These are phyloP conservation scores for Sciaenops ocellatus DNA, from an alignment of 2,797 vertebrate species.

Conservation along the genomic window DNA sequence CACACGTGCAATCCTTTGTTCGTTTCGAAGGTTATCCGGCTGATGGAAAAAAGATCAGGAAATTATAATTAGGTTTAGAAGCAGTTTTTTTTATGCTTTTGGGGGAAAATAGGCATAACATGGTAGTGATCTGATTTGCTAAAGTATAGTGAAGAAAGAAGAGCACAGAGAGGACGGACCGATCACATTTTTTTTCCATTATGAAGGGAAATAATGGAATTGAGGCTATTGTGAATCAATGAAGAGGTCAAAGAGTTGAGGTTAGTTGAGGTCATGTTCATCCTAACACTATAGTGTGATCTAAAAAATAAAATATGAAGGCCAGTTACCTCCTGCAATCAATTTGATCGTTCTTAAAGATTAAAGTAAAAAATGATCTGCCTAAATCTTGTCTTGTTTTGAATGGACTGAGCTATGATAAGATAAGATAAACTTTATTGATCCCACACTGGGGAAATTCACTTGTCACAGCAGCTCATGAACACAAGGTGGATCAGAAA, in stretches of 20 bases:
- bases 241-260: neutral
- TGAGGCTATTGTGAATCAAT: neutral
- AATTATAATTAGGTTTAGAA: neutral
- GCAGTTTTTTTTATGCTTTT: neutral
- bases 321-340: neutral
- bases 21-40: neutral
- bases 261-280: neutral
- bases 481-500: too few relatives aligned
- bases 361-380: slow-evolving; percentile 11
- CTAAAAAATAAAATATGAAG: too few relatives aligned
- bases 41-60: neutral
- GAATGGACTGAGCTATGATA: too few relatives aligned
- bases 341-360: neutral
- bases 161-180: neutral
- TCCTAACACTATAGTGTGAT: neutral
- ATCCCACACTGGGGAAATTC: too few relatives aligned
- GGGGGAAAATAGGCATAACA: neutral
- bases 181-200: neutral
- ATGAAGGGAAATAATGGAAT: neutral
- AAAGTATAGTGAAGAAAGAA: neutral
- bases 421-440: too few relatives aligned
- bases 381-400: neutral
- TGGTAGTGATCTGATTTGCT: neutral
- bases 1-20: neutral
- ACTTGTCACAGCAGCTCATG: too few relatives aligned